Conservation (phyloP, 2,888 invertebrate species). For the Eupithecia subfuscata region DNA sequence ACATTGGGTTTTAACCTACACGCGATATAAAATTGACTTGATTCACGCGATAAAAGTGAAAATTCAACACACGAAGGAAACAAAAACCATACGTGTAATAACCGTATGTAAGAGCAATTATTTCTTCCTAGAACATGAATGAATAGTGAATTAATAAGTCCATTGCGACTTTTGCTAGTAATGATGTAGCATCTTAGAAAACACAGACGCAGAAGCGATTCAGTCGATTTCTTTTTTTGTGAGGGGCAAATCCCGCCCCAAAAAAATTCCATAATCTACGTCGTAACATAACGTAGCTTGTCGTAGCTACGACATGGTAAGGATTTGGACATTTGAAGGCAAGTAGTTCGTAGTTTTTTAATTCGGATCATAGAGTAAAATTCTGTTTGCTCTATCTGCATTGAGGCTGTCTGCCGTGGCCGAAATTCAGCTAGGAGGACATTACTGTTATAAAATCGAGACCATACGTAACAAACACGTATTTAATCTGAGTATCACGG, state of each 20-base stretch:
- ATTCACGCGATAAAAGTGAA: conserved; percentile 40
- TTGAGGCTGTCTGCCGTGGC: not conserved
- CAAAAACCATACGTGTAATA: not conserved
- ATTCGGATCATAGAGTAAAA: not conserved
- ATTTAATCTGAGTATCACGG: too few species aligned
- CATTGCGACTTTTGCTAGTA: not conserved
- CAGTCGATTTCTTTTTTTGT: not conserved
- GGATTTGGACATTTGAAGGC: too few species aligned
- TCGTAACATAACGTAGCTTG: too few species aligned
- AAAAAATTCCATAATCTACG: too few species aligned
- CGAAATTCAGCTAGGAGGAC: too few species aligned
- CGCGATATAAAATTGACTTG: conserved; percentile 18
- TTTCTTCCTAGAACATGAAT: not conserved
- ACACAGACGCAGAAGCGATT: not conserved
- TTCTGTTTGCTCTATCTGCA: not conserved
- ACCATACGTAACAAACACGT: too few species aligned
- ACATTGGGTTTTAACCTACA: not conserved
- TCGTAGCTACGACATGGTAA: too few species aligned
- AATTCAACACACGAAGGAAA: conserved; percentile 16
- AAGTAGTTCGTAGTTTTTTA: too few species aligned
- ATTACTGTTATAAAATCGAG: too few species aligned
- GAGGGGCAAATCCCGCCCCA: too few species aligned
- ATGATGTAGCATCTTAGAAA: not conserved
- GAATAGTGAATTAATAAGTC: not conserved
- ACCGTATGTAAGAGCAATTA: not conserved